phyloP scores from a whole-genome alignment of 2,113 vertebrate species.

The Capreolus pygargus region DNA sequence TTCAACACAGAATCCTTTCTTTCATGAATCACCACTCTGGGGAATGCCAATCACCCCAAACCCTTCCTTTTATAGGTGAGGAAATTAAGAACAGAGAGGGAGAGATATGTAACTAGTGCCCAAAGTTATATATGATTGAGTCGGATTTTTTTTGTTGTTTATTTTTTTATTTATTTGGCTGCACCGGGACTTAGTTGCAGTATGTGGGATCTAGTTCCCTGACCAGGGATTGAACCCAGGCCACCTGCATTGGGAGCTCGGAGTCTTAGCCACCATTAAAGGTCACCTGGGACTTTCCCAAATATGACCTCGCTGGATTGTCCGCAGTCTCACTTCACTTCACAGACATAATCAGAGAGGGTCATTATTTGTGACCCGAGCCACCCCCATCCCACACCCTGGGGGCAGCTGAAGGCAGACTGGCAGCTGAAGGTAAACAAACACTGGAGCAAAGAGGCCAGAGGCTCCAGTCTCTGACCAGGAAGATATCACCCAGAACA shows the following conservation, averaged over 20 bases:
- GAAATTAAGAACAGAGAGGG: background rate
- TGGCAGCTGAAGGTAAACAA: background rate
- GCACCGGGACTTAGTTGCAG: background rate
- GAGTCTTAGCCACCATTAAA: background rate
- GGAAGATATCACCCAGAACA: background rate
- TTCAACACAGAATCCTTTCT: background rate
- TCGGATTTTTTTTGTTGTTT: background rate
- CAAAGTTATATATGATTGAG: background rate
- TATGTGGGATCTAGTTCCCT: background rate
- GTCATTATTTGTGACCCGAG: background rate
- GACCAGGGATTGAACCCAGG: background rate
- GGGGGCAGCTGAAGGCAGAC: background rate
- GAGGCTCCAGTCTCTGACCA: background rate
- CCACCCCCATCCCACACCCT: background rate
- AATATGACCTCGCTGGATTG: background rate
- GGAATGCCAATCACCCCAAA: background rate
- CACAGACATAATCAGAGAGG: background rate
- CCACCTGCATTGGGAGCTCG: background rate
- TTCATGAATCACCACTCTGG: background rate
- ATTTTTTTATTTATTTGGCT: background rate
- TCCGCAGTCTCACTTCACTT: background rate
- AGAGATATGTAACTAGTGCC: background rate
- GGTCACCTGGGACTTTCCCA: background rate
- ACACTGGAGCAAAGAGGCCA: background rate
- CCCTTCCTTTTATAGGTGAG: background rate